Evolutionary conservation across 2,888 invertebrate species (phyloP).

Genomic region (Adela reaumurella): DNA sequence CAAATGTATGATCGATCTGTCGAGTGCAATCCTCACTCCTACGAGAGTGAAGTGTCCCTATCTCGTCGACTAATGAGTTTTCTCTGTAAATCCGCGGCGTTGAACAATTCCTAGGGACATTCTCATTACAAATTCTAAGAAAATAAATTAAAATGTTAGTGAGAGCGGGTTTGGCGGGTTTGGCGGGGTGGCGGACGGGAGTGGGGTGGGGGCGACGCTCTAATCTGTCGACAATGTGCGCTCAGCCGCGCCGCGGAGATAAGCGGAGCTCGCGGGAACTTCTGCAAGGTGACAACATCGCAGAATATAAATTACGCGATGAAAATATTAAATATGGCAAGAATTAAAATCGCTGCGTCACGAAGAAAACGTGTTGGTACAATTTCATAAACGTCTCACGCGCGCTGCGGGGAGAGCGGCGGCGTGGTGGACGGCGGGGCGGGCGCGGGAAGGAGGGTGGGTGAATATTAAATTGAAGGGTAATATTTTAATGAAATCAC

Average conservation of each 20-base stretch:
- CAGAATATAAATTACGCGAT: slow-evolving; percentile 3
- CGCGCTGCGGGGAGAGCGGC: neutral
- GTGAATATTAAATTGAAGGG: neutral
- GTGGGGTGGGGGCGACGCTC: too few species aligned
- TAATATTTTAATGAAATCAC: neutral
- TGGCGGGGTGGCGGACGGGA: too few species aligned
- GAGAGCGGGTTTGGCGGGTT: neutral
- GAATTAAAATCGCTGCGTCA: slow-evolving; percentile 1
- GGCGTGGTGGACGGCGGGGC: neutral
- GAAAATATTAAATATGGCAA: neutral
- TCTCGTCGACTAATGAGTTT: too few species aligned
- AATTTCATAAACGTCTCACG: neutral
- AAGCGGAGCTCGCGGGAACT: neutral
- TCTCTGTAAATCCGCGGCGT: too few species aligned
- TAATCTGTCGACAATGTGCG: neutral
- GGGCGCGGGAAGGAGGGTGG: neutral
- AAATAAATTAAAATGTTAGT: neutral
- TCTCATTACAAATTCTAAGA: neutral
- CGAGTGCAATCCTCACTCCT: too few species aligned
- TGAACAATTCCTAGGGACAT: too few species aligned
- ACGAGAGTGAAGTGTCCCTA: too few species aligned
- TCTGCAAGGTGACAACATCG: slow-evolving; percentile 2
- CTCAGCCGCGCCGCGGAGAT: neutral
- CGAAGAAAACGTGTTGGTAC: neutral
- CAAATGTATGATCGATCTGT: too few species aligned